Conservation (phyloP, 2,113 vertebrate genomes). For the Cyphomyrus discorhynchus region DNA sequence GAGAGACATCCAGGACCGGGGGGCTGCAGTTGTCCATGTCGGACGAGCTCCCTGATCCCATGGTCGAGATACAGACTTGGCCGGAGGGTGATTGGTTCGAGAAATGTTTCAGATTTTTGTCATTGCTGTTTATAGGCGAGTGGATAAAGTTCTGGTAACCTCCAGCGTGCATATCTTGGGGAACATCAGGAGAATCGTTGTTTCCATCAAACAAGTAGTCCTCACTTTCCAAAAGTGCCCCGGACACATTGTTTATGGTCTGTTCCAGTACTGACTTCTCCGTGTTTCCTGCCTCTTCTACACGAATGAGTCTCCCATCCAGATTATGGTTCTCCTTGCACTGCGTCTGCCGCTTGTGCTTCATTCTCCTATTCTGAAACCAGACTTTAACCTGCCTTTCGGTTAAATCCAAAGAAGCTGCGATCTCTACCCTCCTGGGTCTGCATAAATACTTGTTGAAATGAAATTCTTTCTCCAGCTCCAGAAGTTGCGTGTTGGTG, state of each 20-base stretch:
- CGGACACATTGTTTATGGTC: slow-evolving; percentile 64
- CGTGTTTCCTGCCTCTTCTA: slow-evolving; percentile 70
- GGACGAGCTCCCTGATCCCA: slow-evolving; percentile 90
- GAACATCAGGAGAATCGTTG: slow-evolving; percentile 74
- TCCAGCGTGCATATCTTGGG: slow-evolving; percentile 77
- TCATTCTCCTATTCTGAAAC: slow-evolving; percentile 98
- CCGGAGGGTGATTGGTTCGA: slow-evolving; percentile 82
- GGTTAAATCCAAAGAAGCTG: slow-evolving; percentile 85
- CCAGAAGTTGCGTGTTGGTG: slow-evolving; percentile 95
- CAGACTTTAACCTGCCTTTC: slow-evolving; percentile 98
- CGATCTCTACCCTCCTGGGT: slow-evolving; percentile 91
- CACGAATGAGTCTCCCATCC: slow-evolving; percentile 72
- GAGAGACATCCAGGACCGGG: slow-evolving; percentile 77
- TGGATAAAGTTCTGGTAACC: slow-evolving; percentile 74
- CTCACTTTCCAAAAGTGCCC: slow-evolving; percentile 80
- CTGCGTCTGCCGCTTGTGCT: slow-evolving; percentile 94
- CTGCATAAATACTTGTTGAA: slow-evolving; percentile 98
- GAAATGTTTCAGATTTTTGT: slow-evolving; percentile 98
- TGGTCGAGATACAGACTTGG: slow-evolving; percentile 84
- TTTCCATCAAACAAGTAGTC: slow-evolving; percentile 83
- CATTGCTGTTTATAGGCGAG: slow-evolving; percentile 80
- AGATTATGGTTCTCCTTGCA: slow-evolving; percentile 90
- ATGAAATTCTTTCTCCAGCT: slow-evolving; percentile 98
- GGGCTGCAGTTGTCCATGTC: slow-evolving; percentile 87
- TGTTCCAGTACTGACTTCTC: slow-evolving; percentile 77